phyloP scores from a whole-genome alignment of 2,797 vertebrate genomes.

The Yasuhikotakia modesta region DNA sequence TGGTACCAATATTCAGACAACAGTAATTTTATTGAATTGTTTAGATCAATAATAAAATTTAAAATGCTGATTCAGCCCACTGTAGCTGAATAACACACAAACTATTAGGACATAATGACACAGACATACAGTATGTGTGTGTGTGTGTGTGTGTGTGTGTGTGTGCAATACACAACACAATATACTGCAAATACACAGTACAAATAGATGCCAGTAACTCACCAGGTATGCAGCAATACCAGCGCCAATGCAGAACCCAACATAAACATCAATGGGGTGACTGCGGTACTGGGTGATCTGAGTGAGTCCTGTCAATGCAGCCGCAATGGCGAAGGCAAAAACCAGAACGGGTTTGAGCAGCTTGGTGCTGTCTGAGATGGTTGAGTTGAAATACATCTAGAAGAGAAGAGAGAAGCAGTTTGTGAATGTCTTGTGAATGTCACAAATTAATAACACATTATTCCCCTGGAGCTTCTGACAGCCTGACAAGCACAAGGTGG shows the following conservation, averaged over 20 bases:
- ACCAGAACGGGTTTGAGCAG: slow-evolving; percentile 94
- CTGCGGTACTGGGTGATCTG: slow-evolving; percentile 92
- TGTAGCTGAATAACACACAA: too few relatives aligned
- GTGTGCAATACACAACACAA: too few relatives aligned
- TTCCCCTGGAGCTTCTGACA: slow-evolving; percentile 21
- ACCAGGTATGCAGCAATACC: slow-evolving; percentile 86
- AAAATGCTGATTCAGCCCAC: too few relatives aligned
- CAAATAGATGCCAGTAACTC: slow-evolving; percentile 54
- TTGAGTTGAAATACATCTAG: slow-evolving; percentile 98
- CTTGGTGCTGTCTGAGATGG: slow-evolving; percentile 92
- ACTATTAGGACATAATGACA: not conserved
- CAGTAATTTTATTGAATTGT: too few relatives aligned
- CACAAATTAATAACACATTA: slow-evolving; percentile 46
- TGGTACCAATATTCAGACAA: not conserved
- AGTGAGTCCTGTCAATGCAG: slow-evolving; percentile 88
- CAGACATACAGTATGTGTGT: too few relatives aligned
- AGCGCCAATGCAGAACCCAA: slow-evolving; percentile 83
- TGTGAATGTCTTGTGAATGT: slow-evolving; percentile 13
- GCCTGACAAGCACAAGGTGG: slow-evolving; percentile 29
- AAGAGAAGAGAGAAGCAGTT: slow-evolving; percentile 51
- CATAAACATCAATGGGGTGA: slow-evolving; percentile 82
- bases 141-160: too few relatives aligned
- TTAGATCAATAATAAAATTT: not conserved
- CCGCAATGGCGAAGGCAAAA: slow-evolving; percentile 91
- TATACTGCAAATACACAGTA: too few relatives aligned